These are phyloP conservation scores for Gallinago media DNA, from an alignment of 2,113 vertebrate species.

Conservation along the genomic window DNA sequence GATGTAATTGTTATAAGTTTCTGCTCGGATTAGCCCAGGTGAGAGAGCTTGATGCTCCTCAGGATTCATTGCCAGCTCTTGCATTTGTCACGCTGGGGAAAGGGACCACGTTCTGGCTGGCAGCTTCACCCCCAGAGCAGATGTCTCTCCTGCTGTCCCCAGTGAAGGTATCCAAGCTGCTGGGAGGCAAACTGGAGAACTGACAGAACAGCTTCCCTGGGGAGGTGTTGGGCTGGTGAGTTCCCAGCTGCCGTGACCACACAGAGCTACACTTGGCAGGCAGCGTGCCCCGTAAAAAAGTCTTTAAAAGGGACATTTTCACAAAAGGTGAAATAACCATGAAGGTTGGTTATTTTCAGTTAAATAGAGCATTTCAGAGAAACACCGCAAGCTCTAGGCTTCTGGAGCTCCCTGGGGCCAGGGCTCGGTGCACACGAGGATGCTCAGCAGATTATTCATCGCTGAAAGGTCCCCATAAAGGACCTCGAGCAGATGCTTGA, in stretches of 20 bases:
- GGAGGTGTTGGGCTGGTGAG: not conserved
- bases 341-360: not conserved
- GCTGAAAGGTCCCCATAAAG: not conserved
- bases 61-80: not conserved
- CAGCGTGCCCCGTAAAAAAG: not conserved
- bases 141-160: not conserved
- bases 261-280: not conserved
- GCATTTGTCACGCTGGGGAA: not conserved
- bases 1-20: not conserved
- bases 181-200: not conserved
- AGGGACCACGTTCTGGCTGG: accelerated
- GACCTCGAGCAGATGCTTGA: not conserved
- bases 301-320: not conserved
- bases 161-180: not conserved
- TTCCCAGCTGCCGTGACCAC: not conserved
- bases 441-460: not conserved
- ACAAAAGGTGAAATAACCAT: not conserved
- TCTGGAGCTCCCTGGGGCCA: not conserved
- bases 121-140: not conserved
- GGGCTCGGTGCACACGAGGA: not conserved
- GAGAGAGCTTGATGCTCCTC: not conserved
- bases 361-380: not conserved
- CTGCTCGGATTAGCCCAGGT: not conserved
- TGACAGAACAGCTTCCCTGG: not conserved
- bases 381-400: not conserved